Percentiles rank a stretch among this genome's conserved stretches.
These are phyloP conservation scores for Trididemnum nubilum DNA, from an alignment of 23 tunicate genomes.

Conservation along the genomic window DNA sequence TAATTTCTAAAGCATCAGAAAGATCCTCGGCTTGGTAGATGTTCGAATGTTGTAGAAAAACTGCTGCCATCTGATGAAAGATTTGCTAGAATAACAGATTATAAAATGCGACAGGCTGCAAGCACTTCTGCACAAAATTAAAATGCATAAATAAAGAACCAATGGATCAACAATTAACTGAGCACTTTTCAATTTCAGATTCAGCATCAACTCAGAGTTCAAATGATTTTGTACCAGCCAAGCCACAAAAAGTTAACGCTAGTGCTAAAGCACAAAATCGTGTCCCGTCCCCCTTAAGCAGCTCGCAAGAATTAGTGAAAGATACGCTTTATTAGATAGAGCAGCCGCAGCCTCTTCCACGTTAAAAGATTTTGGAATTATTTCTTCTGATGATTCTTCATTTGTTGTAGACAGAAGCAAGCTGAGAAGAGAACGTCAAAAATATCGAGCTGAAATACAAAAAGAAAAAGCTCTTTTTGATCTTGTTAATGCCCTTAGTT, in stretches of 20 bases:
- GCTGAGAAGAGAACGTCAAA: not conserved
- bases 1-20: too few species aligned
- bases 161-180: too few species aligned
- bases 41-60: not conserved
- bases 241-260: not conserved
- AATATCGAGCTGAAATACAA: not conserved
- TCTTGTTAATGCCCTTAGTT: not conserved
- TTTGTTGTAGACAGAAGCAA: not conserved
- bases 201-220: not conserved
- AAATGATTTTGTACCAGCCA: not conserved
- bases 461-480: not conserved
- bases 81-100: not conserved
- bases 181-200: not conserved
- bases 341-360: not conserved
- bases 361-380: not conserved
- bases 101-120: not conserved
- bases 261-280: too few species aligned
- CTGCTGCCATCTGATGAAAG: not conserved
- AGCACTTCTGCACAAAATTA: not conserved
- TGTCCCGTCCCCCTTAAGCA: not conserved
- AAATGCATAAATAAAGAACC: not conserved
- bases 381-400: not conserved
- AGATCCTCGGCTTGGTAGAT: not conserved
- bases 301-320: not conserved
- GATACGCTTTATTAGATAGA: not conserved